Percentiles rank a stretch among this genome's conserved stretches.
These are phyloP conservation scores for Ernsta delagoae DNA, from an alignment of 2,888 invertebrate genomes.

Conservation along the genomic window DNA sequence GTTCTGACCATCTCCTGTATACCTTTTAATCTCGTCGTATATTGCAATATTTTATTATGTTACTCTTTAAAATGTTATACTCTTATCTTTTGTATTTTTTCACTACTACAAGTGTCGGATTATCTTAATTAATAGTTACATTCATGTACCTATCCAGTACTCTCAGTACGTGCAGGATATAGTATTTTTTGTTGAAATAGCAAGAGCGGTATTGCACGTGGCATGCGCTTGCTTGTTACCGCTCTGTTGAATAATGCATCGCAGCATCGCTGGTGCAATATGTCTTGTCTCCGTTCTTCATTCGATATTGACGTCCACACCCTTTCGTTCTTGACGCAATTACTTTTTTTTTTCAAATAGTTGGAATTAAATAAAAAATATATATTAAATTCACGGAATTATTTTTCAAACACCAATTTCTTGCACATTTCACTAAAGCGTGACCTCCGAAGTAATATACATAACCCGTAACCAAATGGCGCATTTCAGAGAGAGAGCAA, in stretches of 20 bases:
- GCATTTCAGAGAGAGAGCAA: conserved; percentile 2
- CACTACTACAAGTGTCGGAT: not conserved
- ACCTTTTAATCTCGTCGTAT: not conserved
- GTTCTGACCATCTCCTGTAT: not conserved
- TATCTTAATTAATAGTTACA: not conserved
- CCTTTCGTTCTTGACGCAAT: not conserved
- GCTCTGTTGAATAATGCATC: conserved; percentile 4
- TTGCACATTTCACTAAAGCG: conserved; percentile 14
- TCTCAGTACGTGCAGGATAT: too few species aligned
- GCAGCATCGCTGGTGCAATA: not conserved
- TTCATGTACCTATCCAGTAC: too few species aligned
- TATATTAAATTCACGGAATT: too few species aligned
- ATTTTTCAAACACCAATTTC: too few species aligned
- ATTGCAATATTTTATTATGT: too few species aligned
- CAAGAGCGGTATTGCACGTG: not conserved
- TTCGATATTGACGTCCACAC: not conserved
- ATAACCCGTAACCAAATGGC: conserved; percentile 31
- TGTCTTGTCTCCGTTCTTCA: not conserved
- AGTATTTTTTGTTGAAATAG: not conserved
- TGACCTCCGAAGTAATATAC: conserved; percentile 24
- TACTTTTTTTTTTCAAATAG: too few species aligned
- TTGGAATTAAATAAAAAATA: too few species aligned
- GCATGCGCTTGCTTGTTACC: not conserved
- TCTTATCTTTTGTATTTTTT: too few species aligned
- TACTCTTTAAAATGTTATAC: too few species aligned